A percentile compares a stretch with the other conserved stretches of the same genome.
phyloP scores from a whole-genome alignment of 2,113 vertebrate genomes.

The Silurus asotus region DNA sequence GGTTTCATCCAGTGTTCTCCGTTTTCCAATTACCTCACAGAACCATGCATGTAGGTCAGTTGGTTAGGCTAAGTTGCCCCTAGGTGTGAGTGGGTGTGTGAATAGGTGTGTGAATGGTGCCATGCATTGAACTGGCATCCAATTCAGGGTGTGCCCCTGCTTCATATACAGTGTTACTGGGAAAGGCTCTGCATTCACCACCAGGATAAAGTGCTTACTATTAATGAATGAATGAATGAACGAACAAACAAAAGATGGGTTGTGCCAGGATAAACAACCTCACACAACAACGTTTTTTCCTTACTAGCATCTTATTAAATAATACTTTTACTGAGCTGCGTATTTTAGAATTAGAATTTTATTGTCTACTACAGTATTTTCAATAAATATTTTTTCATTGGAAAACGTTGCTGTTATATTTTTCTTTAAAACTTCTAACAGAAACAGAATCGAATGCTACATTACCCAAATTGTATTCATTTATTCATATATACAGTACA shows the following conservation, averaged over 20 bases:
- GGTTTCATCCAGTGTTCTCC: not conserved
- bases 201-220: not conserved
- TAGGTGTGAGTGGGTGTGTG: conserved; percentile 20
- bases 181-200: not conserved
- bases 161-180: not conserved
- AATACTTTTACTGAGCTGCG: not conserved
- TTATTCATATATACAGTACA: not conserved
- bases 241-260: not conserved
- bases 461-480: not conserved
- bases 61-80: not conserved
- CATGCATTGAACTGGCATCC: not conserved
- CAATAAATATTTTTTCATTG: not conserved
- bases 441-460: not conserved
- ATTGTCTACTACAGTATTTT: not conserved
- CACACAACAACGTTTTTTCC: not conserved
- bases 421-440: not conserved
- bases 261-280: not conserved
- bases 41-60: not conserved
- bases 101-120: conserved; percentile 17
- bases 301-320: not conserved
- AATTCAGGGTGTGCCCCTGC: not conserved
- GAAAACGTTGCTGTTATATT: not conserved
- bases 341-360: not conserved
- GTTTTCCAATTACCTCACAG: not conserved
- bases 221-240: not conserved